Conservation (phyloP, 2,797 vertebrate species). For the Meriones psammophilus region DNA sequence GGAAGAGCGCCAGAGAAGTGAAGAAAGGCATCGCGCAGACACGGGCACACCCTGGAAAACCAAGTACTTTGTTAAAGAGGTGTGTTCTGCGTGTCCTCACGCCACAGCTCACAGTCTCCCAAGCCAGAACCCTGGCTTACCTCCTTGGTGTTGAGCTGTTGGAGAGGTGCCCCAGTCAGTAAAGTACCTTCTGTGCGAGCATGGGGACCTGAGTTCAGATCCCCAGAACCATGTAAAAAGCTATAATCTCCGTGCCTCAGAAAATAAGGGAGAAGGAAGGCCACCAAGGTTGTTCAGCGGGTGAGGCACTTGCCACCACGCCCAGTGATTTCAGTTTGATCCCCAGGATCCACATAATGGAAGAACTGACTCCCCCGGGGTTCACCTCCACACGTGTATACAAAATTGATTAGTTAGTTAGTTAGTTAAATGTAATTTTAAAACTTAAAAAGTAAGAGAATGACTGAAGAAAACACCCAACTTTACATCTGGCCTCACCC, state of each 20-base stretch:
- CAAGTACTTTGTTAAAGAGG: constrained; percentile 96
- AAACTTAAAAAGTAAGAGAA: neutral
- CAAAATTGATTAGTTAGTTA: no score
- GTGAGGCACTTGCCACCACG: neutral
- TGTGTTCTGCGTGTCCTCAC: constrained; percentile 81
- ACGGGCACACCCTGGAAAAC: constrained; percentile 95
- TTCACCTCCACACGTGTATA: neutral
- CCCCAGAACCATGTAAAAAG: neutral
- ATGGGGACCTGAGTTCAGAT: neutral
- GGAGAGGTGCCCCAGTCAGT: neutral
- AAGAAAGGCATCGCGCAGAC: constrained; percentile 95
- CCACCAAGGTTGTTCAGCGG: no score
- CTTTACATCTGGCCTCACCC: neutral
- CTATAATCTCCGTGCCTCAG: neutral
- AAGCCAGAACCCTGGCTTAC: neutral
- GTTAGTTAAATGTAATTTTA: neutral
- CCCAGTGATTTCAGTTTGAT: neutral
- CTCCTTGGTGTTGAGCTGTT: neutral
- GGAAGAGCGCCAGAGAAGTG: constrained; percentile 95
- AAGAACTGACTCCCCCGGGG: neutral
- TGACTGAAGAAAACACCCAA: neutral
- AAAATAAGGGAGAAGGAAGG: no score
- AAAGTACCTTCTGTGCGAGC: neutral
- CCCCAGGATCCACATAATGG: no score
- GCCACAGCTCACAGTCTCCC: neutral